Percentiles rank a stretch among this genome's conserved stretches.
Evolutionary conservation across 2,797 vertebrate species (phyloP).

Genomic region (Apogon hyalosoma): DNA sequence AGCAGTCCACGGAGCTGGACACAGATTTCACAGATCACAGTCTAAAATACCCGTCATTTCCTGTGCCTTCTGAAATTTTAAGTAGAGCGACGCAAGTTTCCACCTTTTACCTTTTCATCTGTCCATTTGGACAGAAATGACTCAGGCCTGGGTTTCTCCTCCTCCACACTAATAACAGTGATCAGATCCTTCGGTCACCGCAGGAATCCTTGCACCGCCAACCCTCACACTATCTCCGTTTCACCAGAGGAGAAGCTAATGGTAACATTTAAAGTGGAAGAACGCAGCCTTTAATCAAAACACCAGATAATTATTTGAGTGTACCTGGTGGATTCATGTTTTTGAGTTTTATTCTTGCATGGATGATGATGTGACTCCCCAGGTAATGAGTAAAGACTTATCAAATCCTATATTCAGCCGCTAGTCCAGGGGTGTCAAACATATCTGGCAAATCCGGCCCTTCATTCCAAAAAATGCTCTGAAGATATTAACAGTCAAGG

Average conservation of each 20-base stretch:
- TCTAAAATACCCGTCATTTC: background rate
- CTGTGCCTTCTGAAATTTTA: background rate
- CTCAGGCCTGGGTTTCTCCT: conserved; percentile 16
- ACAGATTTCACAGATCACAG: background rate
- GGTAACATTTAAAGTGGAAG: conserved; percentile 51
- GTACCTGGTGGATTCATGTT: conserved; percentile 19
- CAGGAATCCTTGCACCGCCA: conserved; percentile 34
- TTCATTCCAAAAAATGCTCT: no score
- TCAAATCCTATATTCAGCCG: no score
- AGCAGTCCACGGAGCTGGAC: background rate
- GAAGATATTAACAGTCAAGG: no score
- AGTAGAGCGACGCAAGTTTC: background rate
- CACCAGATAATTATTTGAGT: conserved; percentile 33
- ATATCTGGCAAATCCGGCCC: no score
- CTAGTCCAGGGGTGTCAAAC: no score
- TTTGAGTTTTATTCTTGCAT: conserved; percentile 27
- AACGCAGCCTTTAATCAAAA: conserved; percentile 21
- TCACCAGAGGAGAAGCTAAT: conserved; percentile 34
- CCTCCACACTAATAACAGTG: conserved; percentile 53
- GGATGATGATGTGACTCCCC: conserved; percentile 36
- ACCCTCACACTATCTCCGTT: conserved; percentile 30
- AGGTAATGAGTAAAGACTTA: conserved; percentile 2
- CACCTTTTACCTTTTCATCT: conserved; percentile 7
- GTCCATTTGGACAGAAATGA: conserved; percentile 9
- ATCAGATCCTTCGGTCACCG: conserved; percentile 45